A percentile compares a stretch with the other conserved stretches of the same genome.
Conservation (phyloP, 2,888 invertebrate genomes). For the Strigamia crassipes region DNA sequence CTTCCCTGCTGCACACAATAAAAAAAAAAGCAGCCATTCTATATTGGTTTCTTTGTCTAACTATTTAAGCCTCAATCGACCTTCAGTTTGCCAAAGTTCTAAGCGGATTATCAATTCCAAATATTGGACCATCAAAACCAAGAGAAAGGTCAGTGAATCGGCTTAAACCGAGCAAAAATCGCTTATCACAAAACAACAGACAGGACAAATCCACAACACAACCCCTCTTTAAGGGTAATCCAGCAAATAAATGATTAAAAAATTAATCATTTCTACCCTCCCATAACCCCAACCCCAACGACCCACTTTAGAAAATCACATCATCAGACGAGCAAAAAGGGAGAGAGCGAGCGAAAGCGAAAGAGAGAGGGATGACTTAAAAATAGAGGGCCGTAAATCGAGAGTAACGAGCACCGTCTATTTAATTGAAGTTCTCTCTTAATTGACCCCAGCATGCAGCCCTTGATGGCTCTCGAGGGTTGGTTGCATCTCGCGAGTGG, state of each 20-base stretch:
- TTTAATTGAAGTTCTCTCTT: conserved; percentile 5
- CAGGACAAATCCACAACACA: conserved; percentile 27
- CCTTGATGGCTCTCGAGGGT: background rate
- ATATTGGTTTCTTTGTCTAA: conserved; percentile 8
- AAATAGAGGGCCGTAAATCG: background rate
- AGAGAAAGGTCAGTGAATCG: background rate
- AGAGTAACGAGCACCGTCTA: conserved; percentile 16
- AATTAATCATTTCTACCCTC: background rate
- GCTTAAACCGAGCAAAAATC: background rate
- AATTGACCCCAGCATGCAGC: conserved; percentile 19
- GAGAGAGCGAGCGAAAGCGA: too few relatives aligned
- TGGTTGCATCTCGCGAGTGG: background rate
- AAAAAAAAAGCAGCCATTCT: background rate
- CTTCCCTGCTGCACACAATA: too few relatives aligned
- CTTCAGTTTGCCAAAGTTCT: conserved; percentile 1
- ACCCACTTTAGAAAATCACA: background rate
- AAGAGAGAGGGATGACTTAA: background rate
- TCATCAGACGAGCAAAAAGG: background rate
- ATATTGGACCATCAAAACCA: conserved; percentile 19
- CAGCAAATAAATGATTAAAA: background rate
- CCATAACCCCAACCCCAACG: background rate
- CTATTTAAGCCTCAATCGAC: background rate
- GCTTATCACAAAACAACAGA: conserved; percentile 32
- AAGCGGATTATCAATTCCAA: conserved; percentile 32
- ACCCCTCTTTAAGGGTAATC: background rate